These are phyloP conservation scores for Lamellibrachia luymesi DNA, from an alignment of 1,140 invertebrate species.

Conservation along the genomic window DNA sequence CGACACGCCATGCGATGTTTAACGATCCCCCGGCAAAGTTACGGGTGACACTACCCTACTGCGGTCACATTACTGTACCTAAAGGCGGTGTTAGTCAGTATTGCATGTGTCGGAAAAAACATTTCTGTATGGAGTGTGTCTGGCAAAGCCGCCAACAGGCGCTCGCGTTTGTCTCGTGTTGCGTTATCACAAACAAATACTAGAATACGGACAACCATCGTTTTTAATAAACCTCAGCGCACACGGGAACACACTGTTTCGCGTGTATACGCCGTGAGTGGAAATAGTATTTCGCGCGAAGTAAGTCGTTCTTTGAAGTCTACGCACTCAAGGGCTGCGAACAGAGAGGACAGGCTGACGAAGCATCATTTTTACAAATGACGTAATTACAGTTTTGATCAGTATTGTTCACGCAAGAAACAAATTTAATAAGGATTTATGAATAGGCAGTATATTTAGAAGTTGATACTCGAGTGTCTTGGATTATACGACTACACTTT, in stretches of 20 bases:
- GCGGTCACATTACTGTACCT: background rate
- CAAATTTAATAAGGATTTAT: background rate
- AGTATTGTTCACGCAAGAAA: background rate
- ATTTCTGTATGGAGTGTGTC: background rate
- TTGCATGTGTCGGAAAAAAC: background rate
- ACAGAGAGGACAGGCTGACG: too few species aligned
- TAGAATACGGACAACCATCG: background rate
- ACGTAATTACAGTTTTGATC: background rate
- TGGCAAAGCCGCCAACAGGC: background rate
- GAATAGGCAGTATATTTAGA: background rate
- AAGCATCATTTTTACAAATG: background rate
- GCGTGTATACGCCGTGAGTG: background rate
- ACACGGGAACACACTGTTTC: background rate
- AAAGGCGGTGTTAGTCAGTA: background rate
- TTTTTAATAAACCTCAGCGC: background rate
- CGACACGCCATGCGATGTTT: background rate
- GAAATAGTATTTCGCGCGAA: too few species aligned
- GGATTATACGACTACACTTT: background rate
- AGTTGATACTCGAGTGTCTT: background rate
- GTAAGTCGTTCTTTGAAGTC: too few species aligned
- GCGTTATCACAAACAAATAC: background rate
- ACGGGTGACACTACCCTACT: background rate
- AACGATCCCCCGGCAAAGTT: background rate
- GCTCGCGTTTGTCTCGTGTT: background rate
- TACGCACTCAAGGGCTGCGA: too few species aligned